Conservation (phyloP, 2,113 vertebrate species). For the Chinchilla lanigera region DNA sequence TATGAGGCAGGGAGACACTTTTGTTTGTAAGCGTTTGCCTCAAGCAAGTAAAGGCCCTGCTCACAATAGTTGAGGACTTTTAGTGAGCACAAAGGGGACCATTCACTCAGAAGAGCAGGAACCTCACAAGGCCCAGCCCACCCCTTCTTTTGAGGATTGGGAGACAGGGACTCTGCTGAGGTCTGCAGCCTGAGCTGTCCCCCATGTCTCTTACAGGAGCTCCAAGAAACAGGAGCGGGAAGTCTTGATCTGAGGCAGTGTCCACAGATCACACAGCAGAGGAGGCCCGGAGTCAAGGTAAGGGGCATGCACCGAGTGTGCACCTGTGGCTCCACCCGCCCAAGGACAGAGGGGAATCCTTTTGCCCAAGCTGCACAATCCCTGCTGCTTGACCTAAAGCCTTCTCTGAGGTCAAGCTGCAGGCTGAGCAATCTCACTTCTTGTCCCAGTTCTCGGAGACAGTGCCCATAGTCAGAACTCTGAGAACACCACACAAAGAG, state of each 20-base stretch:
- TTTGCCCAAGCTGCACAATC: not conserved
- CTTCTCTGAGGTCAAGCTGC: not conserved
- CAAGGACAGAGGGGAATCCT: not conserved
- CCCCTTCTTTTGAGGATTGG: not conserved
- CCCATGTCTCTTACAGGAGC: not conserved
- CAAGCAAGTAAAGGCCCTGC: not conserved
- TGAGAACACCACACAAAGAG: not conserved
- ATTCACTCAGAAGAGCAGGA: too few relatives aligned
- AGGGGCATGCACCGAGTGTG: not conserved
- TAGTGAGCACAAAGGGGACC: not conserved
- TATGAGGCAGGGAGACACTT: not conserved
- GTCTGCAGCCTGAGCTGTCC: not conserved
- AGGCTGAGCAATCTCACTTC: too few relatives aligned
- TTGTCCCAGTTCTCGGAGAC: too few relatives aligned
- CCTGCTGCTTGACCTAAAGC: not conserved
- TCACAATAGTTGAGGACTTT: not conserved
- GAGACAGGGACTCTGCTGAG: not conserved
- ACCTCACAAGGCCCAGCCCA: not conserved
- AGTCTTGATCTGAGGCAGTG: not conserved
- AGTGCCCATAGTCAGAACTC: not conserved
- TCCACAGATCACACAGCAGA: not conserved
- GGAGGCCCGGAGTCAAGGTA: not conserved
- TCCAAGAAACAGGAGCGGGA: too few relatives aligned
- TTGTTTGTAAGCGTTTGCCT: not conserved
- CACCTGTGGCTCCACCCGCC: too few relatives aligned